A percentile compares a stretch with the other conserved stretches of the same genome.
phyloP scores from a whole-genome alignment of 2,888 invertebrate genomes.

The Escarpia spicata region DNA sequence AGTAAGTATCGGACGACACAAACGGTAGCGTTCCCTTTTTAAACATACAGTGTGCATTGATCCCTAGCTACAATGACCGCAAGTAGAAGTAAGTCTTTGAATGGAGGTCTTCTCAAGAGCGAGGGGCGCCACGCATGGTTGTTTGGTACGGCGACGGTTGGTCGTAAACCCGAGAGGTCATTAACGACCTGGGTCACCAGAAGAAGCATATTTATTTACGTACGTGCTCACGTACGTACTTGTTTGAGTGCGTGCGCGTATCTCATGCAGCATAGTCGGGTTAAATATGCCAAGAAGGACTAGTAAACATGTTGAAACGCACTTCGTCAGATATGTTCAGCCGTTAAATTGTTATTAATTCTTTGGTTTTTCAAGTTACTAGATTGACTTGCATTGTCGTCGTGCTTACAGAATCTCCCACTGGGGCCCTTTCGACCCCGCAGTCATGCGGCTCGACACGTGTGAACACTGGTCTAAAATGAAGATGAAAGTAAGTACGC shows the following conservation, averaged over 20 bases:
- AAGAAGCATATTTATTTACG: background rate
- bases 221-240: background rate
- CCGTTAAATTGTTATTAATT: background rate
- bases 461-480: background rate
- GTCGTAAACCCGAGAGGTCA: background rate
- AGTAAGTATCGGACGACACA: background rate
- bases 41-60: background rate
- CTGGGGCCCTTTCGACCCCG: background rate
- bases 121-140: background rate
- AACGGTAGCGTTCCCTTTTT: background rate
- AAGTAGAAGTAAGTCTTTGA: background rate
- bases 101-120: background rate
- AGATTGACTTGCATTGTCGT: background rate
- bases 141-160: background rate
- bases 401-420: background rate
- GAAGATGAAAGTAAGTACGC: background rate
- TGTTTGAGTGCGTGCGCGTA: background rate
- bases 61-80: background rate
- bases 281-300: background rate
- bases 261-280: background rate
- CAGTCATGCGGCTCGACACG: background rate
- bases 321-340: background rate
- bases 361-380: background rate
- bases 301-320: background rate
- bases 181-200: background rate